Evolutionary conservation across 2,797 vertebrate species (phyloP).

Genomic region (Chlorospingus semifuscus): DNA sequence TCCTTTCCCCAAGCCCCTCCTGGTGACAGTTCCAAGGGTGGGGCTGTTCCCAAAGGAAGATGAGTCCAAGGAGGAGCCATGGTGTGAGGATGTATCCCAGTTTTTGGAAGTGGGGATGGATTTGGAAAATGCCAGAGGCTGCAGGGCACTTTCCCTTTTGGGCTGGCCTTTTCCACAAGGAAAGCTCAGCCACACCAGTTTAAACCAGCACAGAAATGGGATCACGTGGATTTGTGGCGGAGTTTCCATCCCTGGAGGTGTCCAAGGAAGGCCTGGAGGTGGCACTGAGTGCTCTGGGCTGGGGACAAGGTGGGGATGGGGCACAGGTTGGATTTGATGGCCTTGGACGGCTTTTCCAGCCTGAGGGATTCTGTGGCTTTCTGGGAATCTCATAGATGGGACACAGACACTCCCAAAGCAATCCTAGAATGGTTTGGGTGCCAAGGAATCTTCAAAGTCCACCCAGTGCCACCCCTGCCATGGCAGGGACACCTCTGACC

Average conservation of each 20-base stretch:
- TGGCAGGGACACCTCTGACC: not conserved
- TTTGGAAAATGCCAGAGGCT: not conserved
- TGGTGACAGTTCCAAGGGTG: not conserved
- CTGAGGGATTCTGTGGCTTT: not conserved
- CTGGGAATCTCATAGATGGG: not conserved
- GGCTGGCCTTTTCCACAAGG: not conserved
- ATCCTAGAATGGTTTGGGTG: not conserved
- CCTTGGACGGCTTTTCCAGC: not conserved
- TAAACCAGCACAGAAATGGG: fast-evolving
- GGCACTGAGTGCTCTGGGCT: not conserved
- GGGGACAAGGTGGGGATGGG: not conserved
- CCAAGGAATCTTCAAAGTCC: not conserved
- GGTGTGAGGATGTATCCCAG: not conserved
- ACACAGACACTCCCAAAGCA: not conserved
- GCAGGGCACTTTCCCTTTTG: not conserved
- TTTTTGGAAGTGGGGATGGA: not conserved
- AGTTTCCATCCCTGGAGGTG: not conserved
- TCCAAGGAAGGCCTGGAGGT: not conserved
- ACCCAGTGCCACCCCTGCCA: fast-evolving
- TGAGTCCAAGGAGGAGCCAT: not conserved
- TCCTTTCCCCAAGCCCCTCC: not conserved
- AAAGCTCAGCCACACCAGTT: not conserved
- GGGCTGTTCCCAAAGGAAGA: not conserved
- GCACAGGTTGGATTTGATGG: not conserved
- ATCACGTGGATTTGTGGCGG: not conserved